Conservation (phyloP, 2,888 invertebrate species). For the Tribolium freemani region DNA sequence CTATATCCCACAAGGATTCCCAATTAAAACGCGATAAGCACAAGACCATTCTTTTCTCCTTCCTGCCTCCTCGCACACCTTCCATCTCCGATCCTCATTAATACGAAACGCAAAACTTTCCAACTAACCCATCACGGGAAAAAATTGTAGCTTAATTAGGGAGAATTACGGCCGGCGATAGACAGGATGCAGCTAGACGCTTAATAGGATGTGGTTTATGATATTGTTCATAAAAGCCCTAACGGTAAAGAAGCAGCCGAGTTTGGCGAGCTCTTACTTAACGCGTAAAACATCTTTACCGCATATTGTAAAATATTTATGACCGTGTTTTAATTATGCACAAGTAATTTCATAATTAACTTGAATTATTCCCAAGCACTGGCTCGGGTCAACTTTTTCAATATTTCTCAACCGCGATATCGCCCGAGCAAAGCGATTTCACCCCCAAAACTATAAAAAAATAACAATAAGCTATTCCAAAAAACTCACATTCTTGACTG, state of each 20-base stretch:
- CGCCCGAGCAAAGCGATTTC: too few relatives aligned
- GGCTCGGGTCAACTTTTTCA: background rate
- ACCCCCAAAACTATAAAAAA: too few relatives aligned
- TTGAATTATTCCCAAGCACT: conserved; percentile 50
- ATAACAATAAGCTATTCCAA: too few relatives aligned
- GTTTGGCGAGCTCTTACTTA: conserved; percentile 43
- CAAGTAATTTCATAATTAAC: conserved; percentile 54
- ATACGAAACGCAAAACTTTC: background rate
- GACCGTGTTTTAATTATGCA: conserved; percentile 53
- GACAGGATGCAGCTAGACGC: conserved; percentile 30
- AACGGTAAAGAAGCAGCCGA: conserved; percentile 37
- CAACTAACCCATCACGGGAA: background rate
- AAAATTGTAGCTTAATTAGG: conserved; percentile 3
- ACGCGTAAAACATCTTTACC: conserved; percentile 53
- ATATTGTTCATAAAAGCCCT: conserved; percentile 43
- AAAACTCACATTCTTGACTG: too few relatives aligned
- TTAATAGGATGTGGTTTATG: conserved; percentile 44
- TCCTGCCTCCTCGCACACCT: too few relatives aligned
- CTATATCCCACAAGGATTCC: conserved; percentile 8
- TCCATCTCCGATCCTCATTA: too few relatives aligned
- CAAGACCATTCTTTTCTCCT: background rate
- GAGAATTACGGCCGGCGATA: conserved; percentile 12
- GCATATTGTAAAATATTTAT: conserved; percentile 55
- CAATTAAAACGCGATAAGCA: conserved; percentile 15
- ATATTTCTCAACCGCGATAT: too few relatives aligned